phyloP scores from a whole-genome alignment of 2,113 vertebrate species.

The pig (Sus scrofa) region DNA sequence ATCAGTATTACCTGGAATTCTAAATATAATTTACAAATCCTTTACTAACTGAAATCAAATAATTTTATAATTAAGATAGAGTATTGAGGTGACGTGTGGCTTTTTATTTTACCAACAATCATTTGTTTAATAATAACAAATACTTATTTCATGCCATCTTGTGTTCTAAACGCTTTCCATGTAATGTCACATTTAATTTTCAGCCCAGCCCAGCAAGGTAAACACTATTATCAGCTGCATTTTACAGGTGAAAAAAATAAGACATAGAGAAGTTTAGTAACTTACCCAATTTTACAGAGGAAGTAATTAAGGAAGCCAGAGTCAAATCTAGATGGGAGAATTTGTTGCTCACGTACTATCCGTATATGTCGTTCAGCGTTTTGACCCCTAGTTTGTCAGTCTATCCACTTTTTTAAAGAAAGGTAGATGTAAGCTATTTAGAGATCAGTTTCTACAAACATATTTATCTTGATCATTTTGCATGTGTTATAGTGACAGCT shows the following conservation, averaged over 20 bases:
- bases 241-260: not conserved
- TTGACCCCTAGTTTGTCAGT: not conserved
- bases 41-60: not conserved
- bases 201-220: not conserved
- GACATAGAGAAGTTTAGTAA: not conserved
- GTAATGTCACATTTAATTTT: not conserved
- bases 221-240: not conserved
- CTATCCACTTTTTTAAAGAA: not conserved
- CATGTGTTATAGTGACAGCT: not conserved
- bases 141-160: not conserved
- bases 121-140: not conserved
- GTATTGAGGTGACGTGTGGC: not conserved
- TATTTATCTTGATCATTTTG: slow-evolving; percentile 26
- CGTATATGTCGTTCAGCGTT: not conserved
- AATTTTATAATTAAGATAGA: not conserved
- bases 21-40: not conserved
- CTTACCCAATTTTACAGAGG: not conserved
- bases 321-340: not conserved
- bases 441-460: slow-evolving; percentile 6
- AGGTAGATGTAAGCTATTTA: slow-evolving; percentile 32
- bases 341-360: not conserved
- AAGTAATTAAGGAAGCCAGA: not conserved
- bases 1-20: not conserved
- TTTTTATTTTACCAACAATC: not conserved
- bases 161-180: not conserved